These are phyloP conservation scores for Odobenus rosmarus DNA, from an alignment of 2,113 vertebrate species.

Conservation along the genomic window DNA sequence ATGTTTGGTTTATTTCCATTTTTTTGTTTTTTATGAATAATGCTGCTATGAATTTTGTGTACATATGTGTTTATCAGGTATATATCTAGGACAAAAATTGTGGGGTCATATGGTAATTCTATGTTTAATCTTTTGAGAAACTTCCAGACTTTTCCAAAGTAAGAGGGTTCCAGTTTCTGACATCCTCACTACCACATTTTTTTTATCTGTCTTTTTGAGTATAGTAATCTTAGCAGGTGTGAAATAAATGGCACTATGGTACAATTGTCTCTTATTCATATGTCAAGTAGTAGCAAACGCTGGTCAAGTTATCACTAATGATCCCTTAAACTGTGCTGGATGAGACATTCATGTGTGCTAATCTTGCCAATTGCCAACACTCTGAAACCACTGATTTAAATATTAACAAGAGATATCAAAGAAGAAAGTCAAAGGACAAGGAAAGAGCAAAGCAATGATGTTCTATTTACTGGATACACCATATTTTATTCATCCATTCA, in stretches of 20 bases:
- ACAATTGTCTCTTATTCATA: background rate
- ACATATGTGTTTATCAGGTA: background rate
- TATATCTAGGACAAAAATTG: background rate
- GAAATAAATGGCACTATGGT: background rate
- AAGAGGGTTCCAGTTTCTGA: background rate
- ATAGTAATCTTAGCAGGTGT: background rate
- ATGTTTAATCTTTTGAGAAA: background rate
- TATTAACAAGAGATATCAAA: background rate
- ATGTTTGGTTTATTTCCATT: background rate
- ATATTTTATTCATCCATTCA: background rate
- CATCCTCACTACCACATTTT: background rate
- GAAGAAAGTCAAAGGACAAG: background rate
- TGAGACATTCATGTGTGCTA: background rate
- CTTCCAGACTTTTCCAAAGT: background rate
- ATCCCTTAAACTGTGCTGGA: background rate
- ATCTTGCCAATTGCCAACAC: background rate
- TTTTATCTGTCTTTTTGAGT: background rate
- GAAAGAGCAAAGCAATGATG: background rate
- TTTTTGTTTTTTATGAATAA: background rate
- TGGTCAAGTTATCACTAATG: background rate
- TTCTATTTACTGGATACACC: background rate
- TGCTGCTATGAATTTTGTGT: background rate
- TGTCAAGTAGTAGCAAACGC: background rate
- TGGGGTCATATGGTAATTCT: background rate
- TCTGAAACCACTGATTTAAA: background rate